Evolutionary conservation across 2,797 vertebrate species (phyloP).

Genomic region (Acrocephalus scirpaceus): DNA sequence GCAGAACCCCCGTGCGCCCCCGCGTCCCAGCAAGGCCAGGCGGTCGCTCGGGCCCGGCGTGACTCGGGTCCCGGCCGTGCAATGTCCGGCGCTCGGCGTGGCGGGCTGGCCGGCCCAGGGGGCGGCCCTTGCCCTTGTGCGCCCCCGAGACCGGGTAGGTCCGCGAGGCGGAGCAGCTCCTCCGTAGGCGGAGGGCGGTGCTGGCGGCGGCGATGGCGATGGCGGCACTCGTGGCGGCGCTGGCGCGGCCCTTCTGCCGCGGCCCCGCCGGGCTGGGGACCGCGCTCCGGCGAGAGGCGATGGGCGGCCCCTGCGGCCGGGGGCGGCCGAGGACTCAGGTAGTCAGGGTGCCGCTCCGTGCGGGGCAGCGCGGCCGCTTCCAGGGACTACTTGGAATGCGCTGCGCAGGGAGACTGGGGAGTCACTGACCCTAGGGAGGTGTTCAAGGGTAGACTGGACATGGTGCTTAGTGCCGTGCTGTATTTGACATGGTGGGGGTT

Average conservation of each 20-base stretch:
- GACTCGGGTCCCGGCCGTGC: rapidly evolving
- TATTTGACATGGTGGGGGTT: neutral
- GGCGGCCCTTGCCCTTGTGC: neutral
- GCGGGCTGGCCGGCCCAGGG: no score
- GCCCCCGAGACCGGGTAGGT: neutral
- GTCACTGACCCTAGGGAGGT: no score
- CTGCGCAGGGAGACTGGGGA: neutral
- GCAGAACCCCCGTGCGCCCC: neutral
- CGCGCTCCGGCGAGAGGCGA: neutral
- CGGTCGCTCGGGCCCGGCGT: no score
- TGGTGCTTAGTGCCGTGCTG: rapidly evolving
- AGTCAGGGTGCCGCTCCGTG: neutral
- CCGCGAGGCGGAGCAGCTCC: neutral
- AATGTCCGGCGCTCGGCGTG: neutral
- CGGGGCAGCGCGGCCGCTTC: neutral
- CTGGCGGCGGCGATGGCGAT: neutral
- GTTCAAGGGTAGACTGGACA: neutral
- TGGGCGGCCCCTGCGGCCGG: neutral
- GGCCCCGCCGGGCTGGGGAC: neutral
- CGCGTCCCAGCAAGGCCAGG: rapidly evolving
- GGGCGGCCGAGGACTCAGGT: neutral
- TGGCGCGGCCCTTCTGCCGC: neutral
- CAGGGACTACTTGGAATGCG: rapidly evolving
- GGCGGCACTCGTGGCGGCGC: neutral
- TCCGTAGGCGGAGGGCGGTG: neutral